Conservation (phyloP, 1,140 invertebrate genomes). For the Triops cancriformis region DNA sequence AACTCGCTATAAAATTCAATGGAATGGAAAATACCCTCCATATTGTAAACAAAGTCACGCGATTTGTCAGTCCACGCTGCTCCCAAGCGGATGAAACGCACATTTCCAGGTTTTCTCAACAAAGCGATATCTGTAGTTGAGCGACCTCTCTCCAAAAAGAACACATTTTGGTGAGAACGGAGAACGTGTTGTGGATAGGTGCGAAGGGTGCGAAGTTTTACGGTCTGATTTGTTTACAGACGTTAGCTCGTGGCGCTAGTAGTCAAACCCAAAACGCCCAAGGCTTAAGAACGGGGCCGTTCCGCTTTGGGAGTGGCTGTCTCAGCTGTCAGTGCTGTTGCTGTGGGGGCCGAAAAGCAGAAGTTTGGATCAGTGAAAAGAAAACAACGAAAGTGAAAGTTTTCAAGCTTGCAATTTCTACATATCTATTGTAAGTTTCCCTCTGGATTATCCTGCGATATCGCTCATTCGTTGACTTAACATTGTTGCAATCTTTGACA, state of each 20-base stretch:
- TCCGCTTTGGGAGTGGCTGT: conserved; percentile 9
- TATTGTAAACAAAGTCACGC: too few species aligned
- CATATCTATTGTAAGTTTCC: neutral
- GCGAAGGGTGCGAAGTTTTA: too few species aligned
- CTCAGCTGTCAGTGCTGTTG: conserved; percentile 9
- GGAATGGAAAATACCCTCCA: too few species aligned
- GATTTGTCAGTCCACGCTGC: too few species aligned
- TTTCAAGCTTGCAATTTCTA: neutral
- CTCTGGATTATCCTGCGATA: neutral
- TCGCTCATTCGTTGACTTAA: neutral
- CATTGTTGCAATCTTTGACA: neutral
- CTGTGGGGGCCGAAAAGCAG: neutral
- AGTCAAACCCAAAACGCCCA: neutral
- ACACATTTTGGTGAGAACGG: too few species aligned
- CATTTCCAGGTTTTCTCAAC: too few species aligned
- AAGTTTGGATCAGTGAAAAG: neutral
- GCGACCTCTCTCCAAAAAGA: too few species aligned
- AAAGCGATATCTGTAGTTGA: too few species aligned
- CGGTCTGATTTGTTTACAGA: neutral
- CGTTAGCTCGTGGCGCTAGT: neutral
- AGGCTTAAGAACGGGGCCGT: neutral
- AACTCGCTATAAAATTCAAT: too few species aligned
- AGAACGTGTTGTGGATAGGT: too few species aligned
- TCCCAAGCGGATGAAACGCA: too few species aligned
- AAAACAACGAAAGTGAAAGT: conserved; percentile 14